Conservation (phyloP, 2,113 vertebrate genomes). For the Thunnus maccoyii region DNA sequence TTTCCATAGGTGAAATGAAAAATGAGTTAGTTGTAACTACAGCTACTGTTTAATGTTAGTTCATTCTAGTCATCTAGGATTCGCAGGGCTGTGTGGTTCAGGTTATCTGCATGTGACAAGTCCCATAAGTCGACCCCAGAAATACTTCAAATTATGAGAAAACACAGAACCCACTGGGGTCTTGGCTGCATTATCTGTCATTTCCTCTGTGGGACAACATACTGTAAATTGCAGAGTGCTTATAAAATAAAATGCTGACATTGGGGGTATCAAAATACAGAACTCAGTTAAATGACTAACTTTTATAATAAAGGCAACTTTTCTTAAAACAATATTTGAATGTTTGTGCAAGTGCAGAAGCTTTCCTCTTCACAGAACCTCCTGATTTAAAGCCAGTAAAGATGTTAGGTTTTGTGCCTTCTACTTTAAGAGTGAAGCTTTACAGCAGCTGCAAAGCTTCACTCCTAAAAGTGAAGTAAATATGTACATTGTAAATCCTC, state of each 20-base stretch:
- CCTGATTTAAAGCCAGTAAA: background rate
- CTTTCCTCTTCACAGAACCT: background rate
- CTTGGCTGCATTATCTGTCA: background rate
- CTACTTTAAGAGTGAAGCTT: background rate
- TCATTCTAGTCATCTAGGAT: constrained; percentile 34
- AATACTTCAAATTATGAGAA: constrained; percentile 2
- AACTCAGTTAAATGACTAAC: background rate
- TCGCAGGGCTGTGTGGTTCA: constrained; percentile 6
- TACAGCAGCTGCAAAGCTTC: constrained; percentile 14
- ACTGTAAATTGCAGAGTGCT: constrained; percentile 1
- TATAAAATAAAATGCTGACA: background rate
- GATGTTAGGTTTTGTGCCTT: constrained; percentile 30
- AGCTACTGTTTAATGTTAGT: constrained; percentile 53
- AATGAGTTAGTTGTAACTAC: constrained; percentile 42
- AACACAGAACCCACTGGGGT: background rate
- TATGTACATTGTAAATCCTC: background rate
- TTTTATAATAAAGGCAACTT: background rate
- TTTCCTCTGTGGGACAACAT: background rate
- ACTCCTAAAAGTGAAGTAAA: too few relatives aligned
- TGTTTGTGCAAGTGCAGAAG: background rate
- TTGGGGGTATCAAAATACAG: background rate
- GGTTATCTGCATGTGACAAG: constrained; percentile 17
- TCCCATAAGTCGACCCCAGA: constrained; percentile 16
- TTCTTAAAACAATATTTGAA: background rate
- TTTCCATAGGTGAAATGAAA: constrained; percentile 25